These are phyloP conservation scores for Melanogrammus aeglefinus DNA, from an alignment of 2,797 vertebrate genomes.

Conservation along the genomic window DNA sequence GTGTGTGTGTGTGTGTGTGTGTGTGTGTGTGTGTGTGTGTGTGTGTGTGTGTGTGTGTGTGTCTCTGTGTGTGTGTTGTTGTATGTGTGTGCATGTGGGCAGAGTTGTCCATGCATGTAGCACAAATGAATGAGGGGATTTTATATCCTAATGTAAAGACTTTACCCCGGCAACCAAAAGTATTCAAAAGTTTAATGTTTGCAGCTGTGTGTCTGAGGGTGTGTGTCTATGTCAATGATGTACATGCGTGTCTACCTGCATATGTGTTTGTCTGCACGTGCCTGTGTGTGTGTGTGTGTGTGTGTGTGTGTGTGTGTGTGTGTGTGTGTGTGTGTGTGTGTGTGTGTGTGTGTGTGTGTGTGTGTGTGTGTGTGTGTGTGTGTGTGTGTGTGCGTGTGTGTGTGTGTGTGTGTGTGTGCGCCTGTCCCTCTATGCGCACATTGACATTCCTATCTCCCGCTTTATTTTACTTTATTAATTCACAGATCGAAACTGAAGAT, in stretches of 20 bases:
- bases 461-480: slow-evolving; percentile 71
- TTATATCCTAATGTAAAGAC: too few relatives aligned
- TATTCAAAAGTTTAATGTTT: too few relatives aligned
- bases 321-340: slow-evolving; percentile 12
- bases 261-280: slow-evolving; percentile 21
- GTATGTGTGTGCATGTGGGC: slow-evolving; percentile 31
- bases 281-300: slow-evolving; percentile 6
- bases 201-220: not conserved
- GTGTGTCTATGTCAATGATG: not conserved
- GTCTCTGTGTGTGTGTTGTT: slow-evolving; percentile 8
- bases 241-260: slow-evolving; percentile 23
- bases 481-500: slow-evolving; percentile 67
- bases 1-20: slow-evolving; percentile 25
- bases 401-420: slow-evolving; percentile 46
- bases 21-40: slow-evolving; percentile 34
- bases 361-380: slow-evolving; percentile 14
- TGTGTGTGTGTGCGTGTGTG: too few relatives aligned
- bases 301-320: slow-evolving; percentile 8
- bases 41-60: slow-evolving; percentile 17
- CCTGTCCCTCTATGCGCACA: too few relatives aligned
- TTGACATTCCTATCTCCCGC: slow-evolving; percentile 20
- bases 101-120: slow-evolving; percentile 33
- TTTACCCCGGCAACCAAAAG: too few relatives aligned
- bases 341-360: slow-evolving; percentile 9
- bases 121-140: too few relatives aligned